Base-by-base conservation (phyloP, 2,888 invertebrate species). In the Chymomyza fuscimana region DNA sequence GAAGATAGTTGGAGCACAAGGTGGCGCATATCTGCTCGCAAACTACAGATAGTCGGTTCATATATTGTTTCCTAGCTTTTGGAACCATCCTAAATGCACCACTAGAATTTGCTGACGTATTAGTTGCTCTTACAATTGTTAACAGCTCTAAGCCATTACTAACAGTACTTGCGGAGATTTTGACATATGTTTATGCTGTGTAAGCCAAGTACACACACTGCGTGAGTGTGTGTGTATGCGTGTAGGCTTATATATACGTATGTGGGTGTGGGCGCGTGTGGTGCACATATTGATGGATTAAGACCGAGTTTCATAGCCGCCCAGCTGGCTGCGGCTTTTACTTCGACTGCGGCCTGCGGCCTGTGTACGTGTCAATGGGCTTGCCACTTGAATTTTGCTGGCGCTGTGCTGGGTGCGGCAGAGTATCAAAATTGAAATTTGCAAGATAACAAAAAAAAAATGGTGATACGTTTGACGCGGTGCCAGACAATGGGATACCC, bases 81-180 rank as follows among this genome's bases (percentile, higher is more conserved):
- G 15, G 3, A 58, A 58, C 25, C 9, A 58, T 25, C 25, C 12
- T 0, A 29, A 58, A 22, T 25, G 60, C n/a, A 50, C 40, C 72
- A 59, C 60, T 65, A 56, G 67, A 67, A 51, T 63, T 65, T 64
- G 75, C 70, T 70, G 70, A 67, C 71, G 64, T 70, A 74, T 46
- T 46, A 46, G 40, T 46, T 46, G 40, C 40, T 46, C 40, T 46
- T 46, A 12, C 2, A 46, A 46, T 46, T 46, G 40, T 46, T 46
- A 46, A 46, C 40, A 46, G 40, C 40, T 46, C 40, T 46, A 46
- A 46, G 12, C 54, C 54, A 22, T 9, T 54, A 19, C 15, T 7
- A 54, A 7, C 10, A n/a, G 4, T 22, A 16, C 54, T 54, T 22
- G 22, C 6, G 22, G 19, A 16, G 54, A 54, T 54, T 54, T 54